Conservation (phyloP, 2,888 invertebrate species). For the Andrena dorsata region DNA sequence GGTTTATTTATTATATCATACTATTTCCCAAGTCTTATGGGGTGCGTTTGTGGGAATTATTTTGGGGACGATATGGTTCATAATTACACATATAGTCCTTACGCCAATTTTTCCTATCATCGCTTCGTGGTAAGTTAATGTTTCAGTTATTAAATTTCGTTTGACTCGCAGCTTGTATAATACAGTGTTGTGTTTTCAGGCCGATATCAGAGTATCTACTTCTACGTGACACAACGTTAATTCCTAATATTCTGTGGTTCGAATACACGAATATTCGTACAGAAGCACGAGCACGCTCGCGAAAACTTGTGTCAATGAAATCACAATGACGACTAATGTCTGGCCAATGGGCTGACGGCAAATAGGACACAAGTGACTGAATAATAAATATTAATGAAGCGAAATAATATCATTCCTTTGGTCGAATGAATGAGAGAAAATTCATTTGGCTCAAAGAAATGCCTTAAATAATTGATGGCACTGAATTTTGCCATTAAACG, state of each 20-base stretch:
- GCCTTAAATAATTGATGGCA: conserved; percentile 23
- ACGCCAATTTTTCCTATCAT: conserved; percentile 94
- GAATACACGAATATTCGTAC: conserved; percentile 95
- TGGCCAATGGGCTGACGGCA: conserved; percentile 79
- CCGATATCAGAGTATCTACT: conserved; percentile 94
- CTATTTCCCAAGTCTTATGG: conserved; percentile 92
- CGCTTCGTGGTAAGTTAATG: conserved; percentile 91
- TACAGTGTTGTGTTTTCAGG: conserved; percentile 85
- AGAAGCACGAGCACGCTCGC: conserved; percentile 92
- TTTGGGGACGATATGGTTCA: conserved; percentile 93
- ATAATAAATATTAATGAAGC: conserved; percentile 19
- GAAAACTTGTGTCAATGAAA: conserved; percentile 93
- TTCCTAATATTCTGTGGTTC: conserved; percentile 97
- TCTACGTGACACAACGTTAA: conserved; percentile 94
- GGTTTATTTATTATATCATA: conserved; percentile 95
- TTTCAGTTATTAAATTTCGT: conserved; percentile 8
- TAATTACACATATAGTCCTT: conserved; percentile 91
- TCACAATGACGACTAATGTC: conserved; percentile 92
- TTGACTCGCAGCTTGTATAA: background rate
- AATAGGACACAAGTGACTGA: conserved; percentile 68
- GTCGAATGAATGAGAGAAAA: background rate
- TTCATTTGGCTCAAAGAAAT: conserved; percentile 31
- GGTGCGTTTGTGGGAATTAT: conserved; percentile 91
- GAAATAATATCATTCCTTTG: conserved; percentile 39
- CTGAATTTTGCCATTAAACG: conserved; percentile 16